Evolutionary conservation across 2,797 vertebrate species (phyloP).

Genomic region (Sebastiscus albofasciatus): DNA sequence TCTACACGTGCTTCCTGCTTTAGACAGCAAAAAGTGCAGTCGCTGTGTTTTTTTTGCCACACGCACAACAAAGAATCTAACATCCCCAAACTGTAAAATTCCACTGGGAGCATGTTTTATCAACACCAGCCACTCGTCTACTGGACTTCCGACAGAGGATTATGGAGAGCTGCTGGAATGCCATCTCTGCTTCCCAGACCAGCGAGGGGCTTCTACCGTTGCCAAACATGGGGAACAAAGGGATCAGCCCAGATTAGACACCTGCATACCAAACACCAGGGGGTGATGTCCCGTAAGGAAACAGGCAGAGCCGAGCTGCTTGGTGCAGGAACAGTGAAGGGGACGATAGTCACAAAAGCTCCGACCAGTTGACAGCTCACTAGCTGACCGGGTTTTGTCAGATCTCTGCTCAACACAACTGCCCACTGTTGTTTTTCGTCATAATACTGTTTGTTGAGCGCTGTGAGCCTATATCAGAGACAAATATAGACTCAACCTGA

Average conservation of each 20-base stretch:
- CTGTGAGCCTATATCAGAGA: constrained; percentile 58
- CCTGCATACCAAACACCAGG: constrained; percentile 84
- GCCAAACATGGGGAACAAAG: constrained; percentile 83
- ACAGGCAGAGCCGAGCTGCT: constrained; percentile 26
- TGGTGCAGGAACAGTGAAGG: constrained; percentile 20
- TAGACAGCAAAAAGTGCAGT: constrained; percentile 28
- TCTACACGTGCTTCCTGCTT: neutral
- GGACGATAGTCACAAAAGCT: constrained; percentile 31
- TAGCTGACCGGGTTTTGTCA: constrained; percentile 48
- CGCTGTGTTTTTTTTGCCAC: constrained; percentile 4
- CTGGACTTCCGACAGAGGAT: constrained; percentile 83
- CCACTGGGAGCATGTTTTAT: constrained; percentile 80
- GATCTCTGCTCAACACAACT: constrained; percentile 48
- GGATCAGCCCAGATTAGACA: constrained; percentile 81
- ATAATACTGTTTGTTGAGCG: constrained; percentile 53
- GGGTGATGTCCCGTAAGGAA: constrained; percentile 76
- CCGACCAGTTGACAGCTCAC: constrained; percentile 46
- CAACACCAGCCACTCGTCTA: constrained; percentile 81
- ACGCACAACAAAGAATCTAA: constrained; percentile 59
- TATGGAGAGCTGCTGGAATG: constrained; percentile 82
- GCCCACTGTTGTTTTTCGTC: constrained; percentile 39
- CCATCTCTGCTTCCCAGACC: constrained; percentile 76
- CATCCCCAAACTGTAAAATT: constrained; percentile 77
- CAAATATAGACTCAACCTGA: constrained; percentile 78
- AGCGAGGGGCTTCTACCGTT: constrained; percentile 69